Percentiles rank a stretch among this genome's conserved stretches.
phyloP scores from a whole-genome alignment of 2,888 invertebrate species.

The Sinhomidia bicolor region DNA sequence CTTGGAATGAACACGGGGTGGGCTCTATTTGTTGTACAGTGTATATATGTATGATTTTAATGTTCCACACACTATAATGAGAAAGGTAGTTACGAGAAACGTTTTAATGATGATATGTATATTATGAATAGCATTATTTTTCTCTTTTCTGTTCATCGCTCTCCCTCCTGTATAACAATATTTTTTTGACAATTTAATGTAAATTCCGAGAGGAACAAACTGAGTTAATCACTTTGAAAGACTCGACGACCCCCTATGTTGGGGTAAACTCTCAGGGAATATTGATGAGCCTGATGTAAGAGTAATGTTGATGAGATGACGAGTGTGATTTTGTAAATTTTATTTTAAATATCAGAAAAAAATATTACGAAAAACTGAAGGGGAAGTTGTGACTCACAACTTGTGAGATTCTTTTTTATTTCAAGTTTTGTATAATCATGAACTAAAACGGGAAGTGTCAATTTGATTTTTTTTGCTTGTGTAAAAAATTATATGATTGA shows the following conservation, averaged over 20 bases:
- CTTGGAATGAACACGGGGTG: conserved; percentile 29
- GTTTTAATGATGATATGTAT: background rate
- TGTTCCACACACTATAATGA: conserved; percentile 7
- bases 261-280: conserved; percentile 30
- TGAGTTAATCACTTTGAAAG: conserved; percentile 50
- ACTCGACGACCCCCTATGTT: conserved; percentile 28
- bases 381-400: too few species aligned
- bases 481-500: background rate
- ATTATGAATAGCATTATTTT: background rate
- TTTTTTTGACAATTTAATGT: conserved; percentile 58
- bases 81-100: background rate
- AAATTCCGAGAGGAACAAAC: conserved; percentile 29
- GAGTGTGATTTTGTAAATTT: background rate
- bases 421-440: background rate
- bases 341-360: too few species aligned
- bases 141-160: background rate
- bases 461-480: background rate
- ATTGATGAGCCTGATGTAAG: conserved; percentile 37
- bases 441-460: background rate
- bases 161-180: background rate
- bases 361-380: background rate
- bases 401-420: background rate
- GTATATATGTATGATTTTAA: too few species aligned
- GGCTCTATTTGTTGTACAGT: too few species aligned
- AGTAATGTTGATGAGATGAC: background rate